Conservation (phyloP, 2,797 vertebrate genomes). For the Remorina albescens region DNA sequence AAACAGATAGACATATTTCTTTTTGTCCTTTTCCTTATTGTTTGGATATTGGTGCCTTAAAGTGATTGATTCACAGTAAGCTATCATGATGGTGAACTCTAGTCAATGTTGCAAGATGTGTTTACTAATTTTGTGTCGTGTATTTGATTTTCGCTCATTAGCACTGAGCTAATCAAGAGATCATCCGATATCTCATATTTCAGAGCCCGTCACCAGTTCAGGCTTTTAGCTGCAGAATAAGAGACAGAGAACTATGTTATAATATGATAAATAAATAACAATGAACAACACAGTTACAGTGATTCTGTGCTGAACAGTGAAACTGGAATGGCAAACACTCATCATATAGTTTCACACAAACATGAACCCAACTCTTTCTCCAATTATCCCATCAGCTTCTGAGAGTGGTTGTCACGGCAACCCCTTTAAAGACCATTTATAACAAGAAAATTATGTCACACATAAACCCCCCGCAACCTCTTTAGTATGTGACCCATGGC, state of each 20-base stretch:
- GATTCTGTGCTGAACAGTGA: not conserved
- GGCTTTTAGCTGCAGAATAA: not conserved
- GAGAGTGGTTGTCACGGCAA: conserved; percentile 26
- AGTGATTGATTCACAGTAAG: not conserved
- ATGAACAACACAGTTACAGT: not conserved
- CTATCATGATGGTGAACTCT: not conserved
- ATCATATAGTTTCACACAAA: not conserved
- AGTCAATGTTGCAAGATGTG: not conserved
- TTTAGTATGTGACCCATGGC: conserved; percentile 56
- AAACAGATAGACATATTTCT: not conserved
- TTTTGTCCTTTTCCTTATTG: not conserved
- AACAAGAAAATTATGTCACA: conserved; percentile 54
- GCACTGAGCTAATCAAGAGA: not conserved
- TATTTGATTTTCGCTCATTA: not conserved
- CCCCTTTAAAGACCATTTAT: conserved; percentile 19
- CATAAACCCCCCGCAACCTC: conserved; percentile 27
- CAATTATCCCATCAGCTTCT: conserved; percentile 25
- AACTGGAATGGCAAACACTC: not conserved
- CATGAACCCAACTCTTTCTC: conserved; percentile 6
- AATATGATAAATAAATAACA: not conserved
- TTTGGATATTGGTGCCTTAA: not conserved
- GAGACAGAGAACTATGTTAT: too few relatives aligned
- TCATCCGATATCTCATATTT: conserved; percentile 1
- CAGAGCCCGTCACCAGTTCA: not conserved
- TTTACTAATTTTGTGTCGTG: not conserved